Percentiles rank a stretch among this genome's conserved stretches.
phyloP scores from a whole-genome alignment of 2,888 invertebrate genomes.

The Eulithis testata region DNA sequence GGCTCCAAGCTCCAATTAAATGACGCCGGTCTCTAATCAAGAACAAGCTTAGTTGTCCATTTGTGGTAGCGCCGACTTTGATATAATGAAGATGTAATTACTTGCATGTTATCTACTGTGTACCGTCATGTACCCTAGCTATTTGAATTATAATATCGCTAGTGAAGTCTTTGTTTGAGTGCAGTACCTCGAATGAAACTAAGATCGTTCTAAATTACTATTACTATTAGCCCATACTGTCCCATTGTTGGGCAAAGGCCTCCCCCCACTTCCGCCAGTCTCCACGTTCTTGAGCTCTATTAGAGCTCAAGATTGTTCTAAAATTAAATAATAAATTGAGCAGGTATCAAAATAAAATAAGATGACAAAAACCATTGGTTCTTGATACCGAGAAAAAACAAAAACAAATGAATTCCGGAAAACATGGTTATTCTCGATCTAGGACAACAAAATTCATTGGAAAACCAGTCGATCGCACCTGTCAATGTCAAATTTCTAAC shows the following conservation, averaged over 20 bases:
- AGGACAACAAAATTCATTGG: not conserved
- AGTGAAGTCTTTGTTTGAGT: not conserved
- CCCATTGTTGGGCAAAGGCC: too few relatives aligned
- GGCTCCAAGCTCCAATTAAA: slow-evolving; percentile 29
- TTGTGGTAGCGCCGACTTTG: slow-evolving; percentile 27
- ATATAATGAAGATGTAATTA: slow-evolving; percentile 18
- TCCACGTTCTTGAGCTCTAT: too few relatives aligned
- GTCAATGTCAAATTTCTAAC: slow-evolving; percentile 20
- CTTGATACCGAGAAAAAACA: not conserved
- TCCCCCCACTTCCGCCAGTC: too few relatives aligned
- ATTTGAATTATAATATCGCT: slow-evolving; percentile 5
- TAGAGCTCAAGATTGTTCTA: too few relatives aligned
- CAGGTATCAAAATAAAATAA: too few relatives aligned
- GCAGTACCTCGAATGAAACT: too few relatives aligned
- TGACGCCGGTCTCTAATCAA: slow-evolving; percentile 28
- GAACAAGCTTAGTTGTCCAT: slow-evolving; percentile 4
- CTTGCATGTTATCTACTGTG: slow-evolving; percentile 8
- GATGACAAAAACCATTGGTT: not conserved
- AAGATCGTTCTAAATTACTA: too few relatives aligned
- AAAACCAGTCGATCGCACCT: slow-evolving; percentile 7
- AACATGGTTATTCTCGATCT: not conserved
- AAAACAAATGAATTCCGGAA: not conserved
- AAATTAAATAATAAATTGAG: too few relatives aligned
- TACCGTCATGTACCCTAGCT: too few relatives aligned
- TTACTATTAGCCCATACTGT: too few relatives aligned